Percentiles rank a stretch among this genome's conserved stretches.
These are phyloP conservation scores for Sternarchorhynchus goeldii DNA, from an alignment of 2,797 vertebrate species.

Conservation along the genomic window DNA sequence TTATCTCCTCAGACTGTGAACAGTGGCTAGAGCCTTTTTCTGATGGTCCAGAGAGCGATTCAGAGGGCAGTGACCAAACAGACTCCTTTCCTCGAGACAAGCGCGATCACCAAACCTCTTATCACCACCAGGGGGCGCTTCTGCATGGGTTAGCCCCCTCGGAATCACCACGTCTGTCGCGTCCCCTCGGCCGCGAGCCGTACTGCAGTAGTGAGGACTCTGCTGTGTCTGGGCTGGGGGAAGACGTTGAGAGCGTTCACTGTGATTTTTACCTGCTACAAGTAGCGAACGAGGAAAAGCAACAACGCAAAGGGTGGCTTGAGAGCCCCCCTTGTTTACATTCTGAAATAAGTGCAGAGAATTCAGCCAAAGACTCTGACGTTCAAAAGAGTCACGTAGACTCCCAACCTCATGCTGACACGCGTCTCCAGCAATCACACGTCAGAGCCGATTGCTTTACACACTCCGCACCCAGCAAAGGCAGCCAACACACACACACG, in stretches of 20 bases:
- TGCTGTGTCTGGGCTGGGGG: conserved; percentile 27
- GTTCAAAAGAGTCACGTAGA: conserved; percentile 1
- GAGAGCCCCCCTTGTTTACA: not conserved
- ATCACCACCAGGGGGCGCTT: conserved; percentile 9
- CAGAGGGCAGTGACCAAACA: conserved; percentile 38
- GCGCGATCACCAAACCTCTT: conserved; percentile 29
- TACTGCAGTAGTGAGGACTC: conserved; percentile 55
- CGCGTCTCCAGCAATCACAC: not conserved
- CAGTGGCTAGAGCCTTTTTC: conserved; percentile 32
- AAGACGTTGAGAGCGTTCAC: conserved; percentile 23
- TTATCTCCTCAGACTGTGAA: not conserved
- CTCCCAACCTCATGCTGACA: not conserved
- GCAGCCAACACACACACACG: conserved; percentile 31
- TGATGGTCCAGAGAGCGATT: conserved; percentile 30
- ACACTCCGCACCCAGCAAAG: conserved; percentile 5
- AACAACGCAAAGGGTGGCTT: conserved; percentile 12
- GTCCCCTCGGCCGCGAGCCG: conserved; percentile 40
- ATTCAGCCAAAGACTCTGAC: not conserved
- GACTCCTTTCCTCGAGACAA: conserved; percentile 27
- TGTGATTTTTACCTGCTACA: conserved; percentile 34
- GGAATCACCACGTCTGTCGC: conserved; percentile 19
- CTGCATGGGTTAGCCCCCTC: not conserved
- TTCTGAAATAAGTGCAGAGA: not conserved
- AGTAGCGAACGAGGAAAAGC: conserved; percentile 33
- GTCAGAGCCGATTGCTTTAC: not conserved